A percentile compares a stretch with the other conserved stretches of the same genome.
phyloP scores from a whole-genome alignment of 2,113 vertebrate species.

The Lutjanus erythropterus region DNA sequence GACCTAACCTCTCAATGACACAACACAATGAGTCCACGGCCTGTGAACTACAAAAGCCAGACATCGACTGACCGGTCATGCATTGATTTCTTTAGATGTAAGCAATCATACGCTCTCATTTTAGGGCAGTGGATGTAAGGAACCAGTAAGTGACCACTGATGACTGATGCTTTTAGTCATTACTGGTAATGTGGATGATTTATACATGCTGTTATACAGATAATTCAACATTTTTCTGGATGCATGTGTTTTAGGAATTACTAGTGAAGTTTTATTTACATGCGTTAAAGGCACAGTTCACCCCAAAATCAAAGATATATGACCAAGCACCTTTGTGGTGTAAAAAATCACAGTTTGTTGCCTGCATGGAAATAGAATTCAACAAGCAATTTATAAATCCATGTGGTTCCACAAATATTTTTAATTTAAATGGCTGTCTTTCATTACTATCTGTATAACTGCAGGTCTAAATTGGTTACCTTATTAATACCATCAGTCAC shows the following conservation, averaged over 20 bases:
- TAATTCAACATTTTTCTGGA: not conserved
- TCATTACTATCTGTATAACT: not conserved
- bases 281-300: no score
- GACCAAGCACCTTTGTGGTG: constrained; percentile 3
- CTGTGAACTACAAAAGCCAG: constrained; percentile 63
- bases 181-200: not conserved
- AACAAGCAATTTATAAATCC: not conserved
- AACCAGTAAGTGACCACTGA: constrained; percentile 36
- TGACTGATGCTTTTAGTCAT: constrained; percentile 31
- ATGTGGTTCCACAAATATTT: not conserved
- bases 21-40: constrained; percentile 67
- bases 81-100: constrained; percentile 71
- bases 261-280: no score
- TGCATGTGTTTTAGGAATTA: not conserved
- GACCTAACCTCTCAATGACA: constrained; percentile 78
- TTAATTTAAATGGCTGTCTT: not conserved
- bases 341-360: not conserved
- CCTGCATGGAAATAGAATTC: not conserved
- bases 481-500: no score
- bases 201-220: not conserved
- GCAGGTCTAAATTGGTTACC: no score
- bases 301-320: no score
- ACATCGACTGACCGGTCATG: constrained; percentile 67
- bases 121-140: constrained; percentile 24
- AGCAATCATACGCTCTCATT: constrained; percentile 56